Conservation (phyloP, 2,888 invertebrate species). For the Girardia tigrina region DNA sequence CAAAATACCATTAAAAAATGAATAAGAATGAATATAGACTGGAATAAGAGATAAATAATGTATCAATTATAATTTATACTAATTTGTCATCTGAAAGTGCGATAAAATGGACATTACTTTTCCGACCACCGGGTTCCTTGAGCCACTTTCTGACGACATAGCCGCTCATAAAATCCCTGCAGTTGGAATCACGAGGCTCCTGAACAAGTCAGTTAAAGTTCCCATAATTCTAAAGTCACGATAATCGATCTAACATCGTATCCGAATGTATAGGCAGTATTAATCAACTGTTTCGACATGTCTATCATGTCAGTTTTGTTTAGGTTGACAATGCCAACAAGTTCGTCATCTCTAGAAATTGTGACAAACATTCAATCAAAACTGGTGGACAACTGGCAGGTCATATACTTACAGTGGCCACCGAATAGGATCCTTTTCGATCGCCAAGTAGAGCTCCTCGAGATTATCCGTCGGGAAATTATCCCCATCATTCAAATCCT, state of each 20-base stretch:
- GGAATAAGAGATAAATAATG: too few species aligned
- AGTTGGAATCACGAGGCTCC: not conserved
- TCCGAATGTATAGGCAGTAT: not conserved
- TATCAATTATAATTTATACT: too few species aligned
- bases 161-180: not conserved
- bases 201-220: too few species aligned
- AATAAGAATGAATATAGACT: too few species aligned
- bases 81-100: too few species aligned
- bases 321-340: not conserved
- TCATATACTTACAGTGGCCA: conserved; percentile 57
- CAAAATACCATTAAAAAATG: too few species aligned
- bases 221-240: too few species aligned
- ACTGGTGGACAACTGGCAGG: too few species aligned
- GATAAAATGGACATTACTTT: not conserved
- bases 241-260: not conserved
- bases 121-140: not conserved
- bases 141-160: not conserved
- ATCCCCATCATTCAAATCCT: conserved; percentile 84
- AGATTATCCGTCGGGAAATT: conserved; percentile 85
- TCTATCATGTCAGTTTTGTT: not conserved
- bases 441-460: conserved; percentile 80
- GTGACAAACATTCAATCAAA: not conserved
- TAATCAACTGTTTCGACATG: not conserved
- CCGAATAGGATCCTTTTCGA: conserved; percentile 78
- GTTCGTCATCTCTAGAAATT: not conserved